Evolutionary conservation across 1,140 invertebrate genomes (phyloP).

Genomic region (Cotesia chilonis): DNA sequence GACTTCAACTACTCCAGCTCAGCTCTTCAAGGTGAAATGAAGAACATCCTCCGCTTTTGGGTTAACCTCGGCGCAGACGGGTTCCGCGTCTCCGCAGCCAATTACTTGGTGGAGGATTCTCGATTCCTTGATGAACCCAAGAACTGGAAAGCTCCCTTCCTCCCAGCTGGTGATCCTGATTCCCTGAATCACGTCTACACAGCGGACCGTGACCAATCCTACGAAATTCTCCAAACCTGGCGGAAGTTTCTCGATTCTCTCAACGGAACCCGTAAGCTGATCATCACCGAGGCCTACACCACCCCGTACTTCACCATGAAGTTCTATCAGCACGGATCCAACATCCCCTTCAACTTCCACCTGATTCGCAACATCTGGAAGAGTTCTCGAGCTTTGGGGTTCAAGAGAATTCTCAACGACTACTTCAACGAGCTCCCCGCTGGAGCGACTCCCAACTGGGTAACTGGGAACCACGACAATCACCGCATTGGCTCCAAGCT

Average conservation of each 20-base stretch:
- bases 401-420: slow-evolving; percentile 64
- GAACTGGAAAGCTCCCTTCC: slow-evolving; percentile 56
- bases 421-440: slow-evolving; percentile 70
- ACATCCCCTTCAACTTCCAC: slow-evolving; percentile 73
- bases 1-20: slow-evolving; percentile 75
- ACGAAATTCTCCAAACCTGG: slow-evolving; percentile 71
- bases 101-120: slow-evolving; percentile 68
- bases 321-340: slow-evolving; percentile 70
- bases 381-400: slow-evolving; percentile 65
- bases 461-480: slow-evolving; percentile 62
- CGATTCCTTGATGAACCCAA: slow-evolving; percentile 68
- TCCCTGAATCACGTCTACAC: slow-evolving; percentile 72
- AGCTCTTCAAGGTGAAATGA: slow-evolving; percentile 67
- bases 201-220: slow-evolving; percentile 69
- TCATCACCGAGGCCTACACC: slow-evolving; percentile 74
- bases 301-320: slow-evolving; percentile 66
- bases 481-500: slow-evolving; percentile 59
- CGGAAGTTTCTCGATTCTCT: slow-evolving; percentile 67
- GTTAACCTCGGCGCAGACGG: slow-evolving; percentile 74
- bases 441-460: slow-evolving; percentile 69
- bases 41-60: slow-evolving; percentile 70
- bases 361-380: slow-evolving; percentile 65
- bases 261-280: slow-evolving; percentile 50
- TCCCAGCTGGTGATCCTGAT: slow-evolving; percentile 65
- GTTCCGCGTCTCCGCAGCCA: slow-evolving; percentile 73